phyloP scores from a whole-genome alignment of 2,113 vertebrate genomes.

The Brachypteracias leptosomus region DNA sequence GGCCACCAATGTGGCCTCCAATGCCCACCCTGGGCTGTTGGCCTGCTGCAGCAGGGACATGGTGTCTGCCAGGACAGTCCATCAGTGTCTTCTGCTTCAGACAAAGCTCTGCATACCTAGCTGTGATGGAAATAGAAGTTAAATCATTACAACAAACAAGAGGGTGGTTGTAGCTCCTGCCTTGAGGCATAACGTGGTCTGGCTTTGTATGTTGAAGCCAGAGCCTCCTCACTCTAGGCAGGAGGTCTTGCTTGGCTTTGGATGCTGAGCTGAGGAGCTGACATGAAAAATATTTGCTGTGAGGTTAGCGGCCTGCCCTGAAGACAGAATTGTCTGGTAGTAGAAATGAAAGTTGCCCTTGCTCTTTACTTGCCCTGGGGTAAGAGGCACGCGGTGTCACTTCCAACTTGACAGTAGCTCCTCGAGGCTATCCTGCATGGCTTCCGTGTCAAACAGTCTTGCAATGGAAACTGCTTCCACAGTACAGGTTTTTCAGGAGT shows the following conservation, averaged over 20 bases:
- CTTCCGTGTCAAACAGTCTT: neutral
- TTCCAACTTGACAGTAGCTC: neutral
- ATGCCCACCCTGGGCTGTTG: neutral
- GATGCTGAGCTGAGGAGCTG: neutral
- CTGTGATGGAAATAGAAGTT: neutral
- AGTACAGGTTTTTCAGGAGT: neutral
- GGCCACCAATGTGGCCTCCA: neutral
- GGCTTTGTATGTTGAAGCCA: neutral
- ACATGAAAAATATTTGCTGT: neutral
- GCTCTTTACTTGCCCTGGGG: neutral
- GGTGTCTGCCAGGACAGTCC: neutral
- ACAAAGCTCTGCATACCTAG: neutral
- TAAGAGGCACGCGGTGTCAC: neutral
- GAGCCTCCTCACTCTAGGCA: neutral
- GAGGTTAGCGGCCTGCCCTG: neutral
- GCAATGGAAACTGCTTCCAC: neutral
- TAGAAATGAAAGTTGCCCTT: neutral
- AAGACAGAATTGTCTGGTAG: constrained; percentile 1
- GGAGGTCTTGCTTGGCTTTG: constrained; percentile 2
- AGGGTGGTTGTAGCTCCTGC: neutral
- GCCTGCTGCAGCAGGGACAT: neutral
- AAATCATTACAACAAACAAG: neutral
- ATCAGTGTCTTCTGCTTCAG: neutral
- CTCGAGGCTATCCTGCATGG: neutral
- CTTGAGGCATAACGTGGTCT: neutral